These are phyloP conservation scores for Bombus sibiricus DNA, from an alignment of 1,140 invertebrate genomes.

Conservation along the genomic window DNA sequence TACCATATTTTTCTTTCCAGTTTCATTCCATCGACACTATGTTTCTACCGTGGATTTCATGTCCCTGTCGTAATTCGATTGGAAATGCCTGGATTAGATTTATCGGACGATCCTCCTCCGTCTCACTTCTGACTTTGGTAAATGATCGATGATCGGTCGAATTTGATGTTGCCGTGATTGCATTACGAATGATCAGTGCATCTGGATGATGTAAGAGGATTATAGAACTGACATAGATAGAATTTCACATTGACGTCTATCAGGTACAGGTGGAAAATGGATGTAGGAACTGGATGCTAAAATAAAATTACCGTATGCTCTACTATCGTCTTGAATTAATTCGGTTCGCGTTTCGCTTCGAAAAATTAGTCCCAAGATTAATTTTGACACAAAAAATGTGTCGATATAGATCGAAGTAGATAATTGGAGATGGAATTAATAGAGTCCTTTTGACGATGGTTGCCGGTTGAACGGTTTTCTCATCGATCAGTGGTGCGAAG, in stretches of 20 bases:
- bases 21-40: conserved; percentile 18
- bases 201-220: background rate
- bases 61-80: background rate
- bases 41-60: conserved; percentile 2
- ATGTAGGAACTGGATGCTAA: rapidly evolving
- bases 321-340: too few relatives aligned
- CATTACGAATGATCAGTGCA: background rate
- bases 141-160: background rate
- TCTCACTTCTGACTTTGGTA: background rate
- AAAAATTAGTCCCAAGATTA: background rate
- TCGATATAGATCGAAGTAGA: background rate
- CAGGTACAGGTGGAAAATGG: background rate
- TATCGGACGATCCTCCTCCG: background rate
- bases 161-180: background rate
- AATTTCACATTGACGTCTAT: background rate
- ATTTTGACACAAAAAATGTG: too few relatives aligned
- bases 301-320: too few relatives aligned
- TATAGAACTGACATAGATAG: background rate
- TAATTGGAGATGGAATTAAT: conserved; percentile 33
- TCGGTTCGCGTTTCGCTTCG: background rate
- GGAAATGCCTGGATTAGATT: background rate
- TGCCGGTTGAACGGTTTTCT: background rate
- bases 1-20: conserved; percentile 16
- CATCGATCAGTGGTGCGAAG: conserved; percentile 8
- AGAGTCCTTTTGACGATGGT: conserved; percentile 44